A percentile compares a stretch with the other conserved stretches of the same genome.
Conservation (phyloP, 1,140 invertebrate genomes). For the Euwallacea fornicatus region DNA sequence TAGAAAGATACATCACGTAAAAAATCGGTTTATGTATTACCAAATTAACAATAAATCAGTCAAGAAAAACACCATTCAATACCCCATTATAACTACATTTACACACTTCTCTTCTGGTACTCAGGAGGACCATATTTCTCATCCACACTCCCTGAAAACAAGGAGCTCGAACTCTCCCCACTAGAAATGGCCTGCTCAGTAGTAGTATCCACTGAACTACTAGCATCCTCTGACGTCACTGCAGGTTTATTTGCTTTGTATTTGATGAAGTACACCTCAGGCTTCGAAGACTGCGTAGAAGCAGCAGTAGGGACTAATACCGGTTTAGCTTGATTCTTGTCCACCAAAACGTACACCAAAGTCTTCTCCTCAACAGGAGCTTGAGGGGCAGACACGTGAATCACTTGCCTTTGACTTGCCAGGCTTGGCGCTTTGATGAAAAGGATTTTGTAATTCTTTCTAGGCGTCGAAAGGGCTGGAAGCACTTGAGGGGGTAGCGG, state of each 20-base stretch:
- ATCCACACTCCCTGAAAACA: conserved; percentile 22
- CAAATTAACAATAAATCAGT: conserved; percentile 1
- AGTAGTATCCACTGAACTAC: background rate
- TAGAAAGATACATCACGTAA: too few relatives aligned
- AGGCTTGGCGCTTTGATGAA: conserved; percentile 39
- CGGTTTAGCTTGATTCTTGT: conserved; percentile 80
- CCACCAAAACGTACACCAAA: conserved; percentile 82
- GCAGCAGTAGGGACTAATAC: conserved; percentile 74
- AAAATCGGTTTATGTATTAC: background rate
- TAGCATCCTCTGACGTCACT: conserved; percentile 10
- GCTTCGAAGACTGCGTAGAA: conserved; percentile 74
- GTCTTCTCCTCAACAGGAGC: conserved; percentile 73
- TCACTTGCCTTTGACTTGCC: background rate
- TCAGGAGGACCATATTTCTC: conserved; percentile 25
- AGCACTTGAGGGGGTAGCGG: conserved; percentile 14
- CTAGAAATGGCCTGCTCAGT: background rate
- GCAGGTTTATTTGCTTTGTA: conserved; percentile 66
- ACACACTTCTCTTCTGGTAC: conserved; percentile 17
- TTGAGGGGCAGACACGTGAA: conserved; percentile 8
- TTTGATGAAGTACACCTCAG: conserved; percentile 85
- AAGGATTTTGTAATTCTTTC: conserved; percentile 38
- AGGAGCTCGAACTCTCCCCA: conserved; percentile 27
- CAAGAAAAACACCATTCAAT: background rate
- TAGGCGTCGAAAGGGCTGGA: conserved; percentile 11
- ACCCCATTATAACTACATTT: background rate